Evolutionary conservation across 2,888 invertebrate species (phyloP).

Genomic region (Ectemnius cavifrons): DNA sequence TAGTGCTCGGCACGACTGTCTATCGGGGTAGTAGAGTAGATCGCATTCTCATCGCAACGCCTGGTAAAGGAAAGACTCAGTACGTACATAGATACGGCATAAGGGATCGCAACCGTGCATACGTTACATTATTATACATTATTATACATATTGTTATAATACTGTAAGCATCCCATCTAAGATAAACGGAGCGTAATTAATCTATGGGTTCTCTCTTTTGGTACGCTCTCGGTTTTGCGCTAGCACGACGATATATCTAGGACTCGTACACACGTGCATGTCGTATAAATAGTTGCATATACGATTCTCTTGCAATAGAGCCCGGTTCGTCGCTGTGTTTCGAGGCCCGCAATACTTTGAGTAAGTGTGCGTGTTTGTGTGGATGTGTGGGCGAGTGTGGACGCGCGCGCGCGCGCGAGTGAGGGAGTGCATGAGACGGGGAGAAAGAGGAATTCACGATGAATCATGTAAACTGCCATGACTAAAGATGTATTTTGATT

Average conservation of each 20-base stretch:
- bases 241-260: slow-evolving; percentile 65
- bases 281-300: slow-evolving; percentile 54
- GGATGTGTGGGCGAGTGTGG: slow-evolving; percentile 40
- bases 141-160: slow-evolving; percentile 65
- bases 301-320: slow-evolving; percentile 51
- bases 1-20: no score
- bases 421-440: background rate
- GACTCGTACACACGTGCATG: slow-evolving; percentile 26
- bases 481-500: slow-evolving; percentile 71
- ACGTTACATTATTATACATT: slow-evolving; percentile 58
- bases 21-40: no score
- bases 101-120: no score
- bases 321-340: slow-evolving; percentile 46
- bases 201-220: slow-evolving; percentile 69
- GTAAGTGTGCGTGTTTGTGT: background rate
- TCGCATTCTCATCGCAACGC: no score
- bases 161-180: slow-evolving; percentile 74
- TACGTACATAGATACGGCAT: no score
- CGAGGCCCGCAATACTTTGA: no score
- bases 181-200: slow-evolving; percentile 71
- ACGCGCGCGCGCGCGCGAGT: slow-evolving; percentile 46
- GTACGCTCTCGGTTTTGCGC: slow-evolving; percentile 71
- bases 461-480: slow-evolving; percentile 70
- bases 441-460: slow-evolving; percentile 53
- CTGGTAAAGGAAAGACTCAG: no score